Percentiles rank a stretch among this genome's conserved stretches.
Evolutionary conservation across 1,140 invertebrate genomes (phyloP).

Genomic region (Eubasilissa regina): DNA sequence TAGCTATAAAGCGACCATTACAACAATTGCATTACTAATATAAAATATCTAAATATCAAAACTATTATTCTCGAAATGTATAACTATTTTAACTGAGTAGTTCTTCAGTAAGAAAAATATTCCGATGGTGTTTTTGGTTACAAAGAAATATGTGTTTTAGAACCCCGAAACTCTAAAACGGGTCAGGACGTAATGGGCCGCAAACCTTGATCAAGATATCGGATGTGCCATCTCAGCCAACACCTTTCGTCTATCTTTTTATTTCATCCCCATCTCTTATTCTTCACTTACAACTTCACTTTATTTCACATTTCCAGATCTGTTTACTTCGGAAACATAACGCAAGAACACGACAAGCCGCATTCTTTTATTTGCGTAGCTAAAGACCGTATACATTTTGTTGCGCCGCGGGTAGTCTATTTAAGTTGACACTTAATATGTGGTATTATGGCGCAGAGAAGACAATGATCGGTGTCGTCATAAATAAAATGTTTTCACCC

Average conservation of each 20-base stretch:
- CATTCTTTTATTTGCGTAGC: neutral
- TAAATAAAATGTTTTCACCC: conserved; percentile 27
- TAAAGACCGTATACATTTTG: neutral
- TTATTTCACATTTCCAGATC: conserved; percentile 7
- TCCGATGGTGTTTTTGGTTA: no score
- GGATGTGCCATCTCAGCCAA: neutral
- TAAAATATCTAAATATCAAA: no score
- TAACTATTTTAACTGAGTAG: no score
- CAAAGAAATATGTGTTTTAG: conserved; percentile 9
- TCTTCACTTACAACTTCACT: neutral
- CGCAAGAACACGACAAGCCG: neutral
- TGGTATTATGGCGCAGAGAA: conserved; percentile 12
- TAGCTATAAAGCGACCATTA: no score
- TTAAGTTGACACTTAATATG: conserved; percentile 37
- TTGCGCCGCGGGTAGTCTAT: conserved; percentile 4
- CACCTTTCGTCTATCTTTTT: conserved; percentile 11
- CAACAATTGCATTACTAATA: no score
- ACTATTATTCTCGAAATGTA: no score
- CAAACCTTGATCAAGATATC: conserved; percentile 23
- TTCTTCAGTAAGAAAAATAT: no score
- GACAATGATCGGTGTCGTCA: conserved; percentile 32
- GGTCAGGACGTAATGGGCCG: conserved; percentile 2
- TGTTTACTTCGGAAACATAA: neutral
- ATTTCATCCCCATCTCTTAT: neutral
- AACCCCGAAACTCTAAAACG: neutral